Conservation (phyloP, 2,113 vertebrate species). For the Echinops telfairi region DNA sequence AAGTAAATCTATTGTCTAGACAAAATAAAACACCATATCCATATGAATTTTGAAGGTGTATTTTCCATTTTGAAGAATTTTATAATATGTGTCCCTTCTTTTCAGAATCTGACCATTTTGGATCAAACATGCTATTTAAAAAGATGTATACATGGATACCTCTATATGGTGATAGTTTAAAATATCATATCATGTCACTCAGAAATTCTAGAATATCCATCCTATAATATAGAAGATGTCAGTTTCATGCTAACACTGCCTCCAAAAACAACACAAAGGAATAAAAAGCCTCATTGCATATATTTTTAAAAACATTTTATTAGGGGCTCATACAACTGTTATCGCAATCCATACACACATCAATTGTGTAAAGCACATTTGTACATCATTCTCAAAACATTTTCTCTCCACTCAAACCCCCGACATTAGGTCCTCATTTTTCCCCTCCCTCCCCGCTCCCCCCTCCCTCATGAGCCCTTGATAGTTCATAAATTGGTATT, state of each 20-base stretch:
- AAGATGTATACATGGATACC: too few species aligned
- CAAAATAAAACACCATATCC: not conserved
- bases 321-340: too few species aligned
- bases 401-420: too few species aligned
- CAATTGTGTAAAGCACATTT: too few species aligned
- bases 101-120: not conserved
- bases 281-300: constrained; percentile 9
- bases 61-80: not conserved
- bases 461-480: too few species aligned
- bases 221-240: not conserved
- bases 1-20: not conserved
- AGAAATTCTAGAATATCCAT: not conserved
- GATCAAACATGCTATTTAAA: not conserved
- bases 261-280: not conserved
- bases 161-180: not conserved
- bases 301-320: too few species aligned
- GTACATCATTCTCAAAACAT: too few species aligned
- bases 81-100: not conserved
- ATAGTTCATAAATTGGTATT: too few species aligned
- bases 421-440: too few species aligned
- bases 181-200: not conserved
- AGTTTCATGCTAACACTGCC: not conserved
- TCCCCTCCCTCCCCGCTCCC: too few species aligned
- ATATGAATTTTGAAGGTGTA: not conserved
- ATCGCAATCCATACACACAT: too few species aligned